Percentiles rank a stretch among this genome's conserved stretches.
Evolutionary conservation across 2,888 invertebrate genomes (phyloP).

Genomic region (Orthonychiurus folsomi): DNA sequence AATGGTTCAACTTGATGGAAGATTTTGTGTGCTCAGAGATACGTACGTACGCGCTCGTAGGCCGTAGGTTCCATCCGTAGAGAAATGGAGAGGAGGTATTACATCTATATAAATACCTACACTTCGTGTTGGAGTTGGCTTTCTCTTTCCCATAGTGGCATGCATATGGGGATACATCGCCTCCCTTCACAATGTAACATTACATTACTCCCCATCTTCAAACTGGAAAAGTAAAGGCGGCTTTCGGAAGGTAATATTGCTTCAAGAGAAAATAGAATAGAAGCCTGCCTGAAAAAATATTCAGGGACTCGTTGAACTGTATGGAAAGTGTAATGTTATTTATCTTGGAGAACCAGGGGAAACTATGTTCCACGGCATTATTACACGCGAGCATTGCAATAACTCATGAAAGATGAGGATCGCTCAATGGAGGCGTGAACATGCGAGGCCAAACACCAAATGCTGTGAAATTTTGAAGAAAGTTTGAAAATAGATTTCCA

Average conservation of each 20-base stretch:
- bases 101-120: neutral
- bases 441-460: too few species aligned
- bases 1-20: neutral
- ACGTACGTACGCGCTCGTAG: too few species aligned
- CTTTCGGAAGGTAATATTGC: neutral
- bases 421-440: too few species aligned
- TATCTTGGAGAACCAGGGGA: neutral
- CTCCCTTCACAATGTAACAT: neutral
- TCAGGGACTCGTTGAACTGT: neutral
- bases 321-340: neutral
- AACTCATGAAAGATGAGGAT: constrained; percentile 1
- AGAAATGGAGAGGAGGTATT: neutral
- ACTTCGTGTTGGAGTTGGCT: neutral
- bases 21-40: neutral
- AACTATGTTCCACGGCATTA: neutral
- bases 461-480: too few species aligned
- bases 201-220: too few species aligned
- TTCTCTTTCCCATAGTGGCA: neutral
- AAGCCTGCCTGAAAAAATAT: neutral
- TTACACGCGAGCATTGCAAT: neutral
- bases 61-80: neutral
- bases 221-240: neutral
- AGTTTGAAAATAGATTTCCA: too few species aligned
- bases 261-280: neutral
- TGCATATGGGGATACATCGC: neutral